phyloP scores from a whole-genome alignment of 2,113 vertebrate species.

The Ameiurus melas region DNA sequence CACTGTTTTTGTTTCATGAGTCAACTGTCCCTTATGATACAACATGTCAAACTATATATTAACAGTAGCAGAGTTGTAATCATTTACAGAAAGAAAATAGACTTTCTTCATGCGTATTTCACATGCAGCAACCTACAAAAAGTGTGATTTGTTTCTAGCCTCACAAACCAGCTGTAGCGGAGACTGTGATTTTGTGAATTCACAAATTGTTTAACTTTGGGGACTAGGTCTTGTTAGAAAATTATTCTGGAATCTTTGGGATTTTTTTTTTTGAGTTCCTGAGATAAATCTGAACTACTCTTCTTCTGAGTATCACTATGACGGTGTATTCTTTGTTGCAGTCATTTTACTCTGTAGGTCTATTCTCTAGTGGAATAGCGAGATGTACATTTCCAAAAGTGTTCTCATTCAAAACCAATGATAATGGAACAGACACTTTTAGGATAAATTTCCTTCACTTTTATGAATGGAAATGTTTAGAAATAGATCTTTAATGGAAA shows the following conservation, averaged over 20 bases:
- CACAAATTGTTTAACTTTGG: not conserved
- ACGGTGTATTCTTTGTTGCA: not conserved
- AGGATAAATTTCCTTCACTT: not conserved
- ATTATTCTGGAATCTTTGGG: too few species aligned
- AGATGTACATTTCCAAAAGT: not conserved
- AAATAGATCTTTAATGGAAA: conserved; percentile 4
- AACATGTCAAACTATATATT: not conserved
- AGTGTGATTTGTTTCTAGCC: not conserved
- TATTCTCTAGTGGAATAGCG: not conserved
- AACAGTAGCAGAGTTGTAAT: too few species aligned
- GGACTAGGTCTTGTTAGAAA: not conserved
- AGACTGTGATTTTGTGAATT: not conserved
- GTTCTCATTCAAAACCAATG: not conserved
- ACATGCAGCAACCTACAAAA: not conserved
- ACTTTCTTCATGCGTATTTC: too few species aligned
- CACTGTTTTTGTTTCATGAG: not conserved
- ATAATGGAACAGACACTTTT: not conserved
- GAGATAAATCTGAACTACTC: too few species aligned
- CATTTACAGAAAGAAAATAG: too few species aligned
- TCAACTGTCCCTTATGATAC: not conserved
- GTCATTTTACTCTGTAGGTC: not conserved
- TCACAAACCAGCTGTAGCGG: not conserved
- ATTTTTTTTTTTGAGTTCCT: too few species aligned
- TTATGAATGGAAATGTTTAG: not conserved
- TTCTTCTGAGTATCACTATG: too few species aligned